phyloP scores from a whole-genome alignment of 35 echinoderm and acorn worm genomes.

The Eucidaris tribuloides region DNA sequence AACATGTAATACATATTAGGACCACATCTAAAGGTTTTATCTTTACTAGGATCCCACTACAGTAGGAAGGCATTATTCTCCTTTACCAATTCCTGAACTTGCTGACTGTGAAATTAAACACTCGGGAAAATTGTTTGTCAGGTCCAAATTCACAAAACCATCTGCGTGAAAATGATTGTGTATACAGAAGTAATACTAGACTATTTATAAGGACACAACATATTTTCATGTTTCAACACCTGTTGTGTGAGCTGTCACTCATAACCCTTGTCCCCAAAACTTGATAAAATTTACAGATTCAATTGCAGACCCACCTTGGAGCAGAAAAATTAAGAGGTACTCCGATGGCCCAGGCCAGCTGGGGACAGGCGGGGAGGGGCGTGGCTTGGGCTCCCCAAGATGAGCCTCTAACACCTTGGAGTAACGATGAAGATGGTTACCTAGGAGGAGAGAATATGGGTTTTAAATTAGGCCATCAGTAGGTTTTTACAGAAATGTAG shows the following conservation, averaged over 20 bases:
- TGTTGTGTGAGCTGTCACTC: background rate
- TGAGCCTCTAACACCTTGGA: constrained; percentile 95
- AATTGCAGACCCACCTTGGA: constrained; percentile 64
- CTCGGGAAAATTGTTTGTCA: too few species aligned
- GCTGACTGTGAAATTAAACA: too few species aligned
- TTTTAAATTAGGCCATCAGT: background rate
- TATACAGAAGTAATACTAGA: too few species aligned
- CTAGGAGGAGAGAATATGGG: constrained; percentile 18
- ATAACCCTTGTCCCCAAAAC: background rate
- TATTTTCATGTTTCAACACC: background rate
- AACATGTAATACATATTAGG: too few species aligned
- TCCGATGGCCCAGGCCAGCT: constrained; percentile 88
- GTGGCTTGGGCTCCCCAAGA: constrained; percentile 76
- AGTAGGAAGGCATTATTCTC: too few species aligned
- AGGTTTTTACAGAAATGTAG: background rate
- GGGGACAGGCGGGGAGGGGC: constrained; percentile 85
- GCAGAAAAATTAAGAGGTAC: constrained; percentile 97
- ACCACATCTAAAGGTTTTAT: too few species aligned
- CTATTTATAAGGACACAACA: too few species aligned
- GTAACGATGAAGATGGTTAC: constrained; percentile 89
- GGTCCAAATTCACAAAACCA: too few species aligned
- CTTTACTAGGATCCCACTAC: too few species aligned
- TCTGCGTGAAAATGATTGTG: too few species aligned
- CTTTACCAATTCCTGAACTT: too few species aligned
- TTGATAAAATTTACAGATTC: background rate